These are phyloP conservation scores for Philereme vetulata DNA, from an alignment of 2,888 invertebrate species.

Conservation along the genomic window DNA sequence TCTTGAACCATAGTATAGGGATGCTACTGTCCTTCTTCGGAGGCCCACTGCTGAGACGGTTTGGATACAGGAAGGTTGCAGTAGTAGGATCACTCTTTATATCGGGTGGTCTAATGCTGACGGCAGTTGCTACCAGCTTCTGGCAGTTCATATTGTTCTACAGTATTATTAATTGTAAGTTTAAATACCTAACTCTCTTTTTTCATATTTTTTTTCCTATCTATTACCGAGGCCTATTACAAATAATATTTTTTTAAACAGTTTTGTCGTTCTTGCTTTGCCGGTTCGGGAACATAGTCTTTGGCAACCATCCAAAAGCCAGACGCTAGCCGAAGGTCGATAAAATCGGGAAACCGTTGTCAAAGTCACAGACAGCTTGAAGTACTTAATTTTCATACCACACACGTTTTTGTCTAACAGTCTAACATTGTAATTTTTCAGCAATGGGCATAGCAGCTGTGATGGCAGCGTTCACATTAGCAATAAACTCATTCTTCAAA, in stretches of 20 bases:
- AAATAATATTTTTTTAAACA: too few species aligned
- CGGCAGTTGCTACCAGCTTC: slow-evolving; percentile 83
- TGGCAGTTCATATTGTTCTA: slow-evolving; percentile 85
- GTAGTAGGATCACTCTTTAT: slow-evolving; percentile 81
- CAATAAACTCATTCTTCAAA: slow-evolving; percentile 86
- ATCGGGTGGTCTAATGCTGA: slow-evolving; percentile 83
- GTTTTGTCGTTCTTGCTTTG: too few species aligned
- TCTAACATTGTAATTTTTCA: slow-evolving; percentile 58
- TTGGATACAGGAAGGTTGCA: slow-evolving; percentile 87
- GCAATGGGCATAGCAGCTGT: slow-evolving; percentile 85
- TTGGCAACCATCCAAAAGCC: too few species aligned
- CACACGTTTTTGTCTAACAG: too few species aligned
- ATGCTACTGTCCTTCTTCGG: slow-evolving; percentile 87
- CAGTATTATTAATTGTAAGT: slow-evolving; percentile 88
- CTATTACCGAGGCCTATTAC: too few species aligned
- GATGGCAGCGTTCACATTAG: slow-evolving; percentile 85
- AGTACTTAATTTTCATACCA: too few species aligned
- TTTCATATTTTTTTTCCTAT: slow-evolving; percentile 65
- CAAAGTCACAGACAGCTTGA: too few species aligned
- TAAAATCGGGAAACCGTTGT: too few species aligned
- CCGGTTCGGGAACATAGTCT: too few species aligned
- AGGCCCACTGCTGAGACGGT: slow-evolving; percentile 85
- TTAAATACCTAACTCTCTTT: slow-evolving; percentile 50
- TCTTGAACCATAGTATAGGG: slow-evolving; percentile 86
- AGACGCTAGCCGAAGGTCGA: too few species aligned